Evolutionary conservation across 2,797 vertebrate species (phyloP).

Genomic region (Simalia tracyae): DNA sequence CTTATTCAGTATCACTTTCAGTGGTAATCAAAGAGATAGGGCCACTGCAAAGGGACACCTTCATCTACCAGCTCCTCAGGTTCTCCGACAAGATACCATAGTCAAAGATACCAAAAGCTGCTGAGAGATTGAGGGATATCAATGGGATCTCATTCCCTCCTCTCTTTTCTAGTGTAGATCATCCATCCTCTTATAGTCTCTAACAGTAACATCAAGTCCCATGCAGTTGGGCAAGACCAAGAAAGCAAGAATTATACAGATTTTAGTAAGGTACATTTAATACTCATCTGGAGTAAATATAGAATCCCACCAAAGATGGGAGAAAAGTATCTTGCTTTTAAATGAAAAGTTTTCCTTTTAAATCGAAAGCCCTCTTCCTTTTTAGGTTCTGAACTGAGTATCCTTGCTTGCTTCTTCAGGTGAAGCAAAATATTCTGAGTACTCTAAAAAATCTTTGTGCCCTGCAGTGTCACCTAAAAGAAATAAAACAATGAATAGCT

Average conservation of each 20-base stretch:
- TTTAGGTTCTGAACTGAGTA: not conserved
- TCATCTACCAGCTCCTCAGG: not conserved
- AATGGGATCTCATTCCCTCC: not conserved
- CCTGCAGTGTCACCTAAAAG: not conserved
- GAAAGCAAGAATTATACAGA: not conserved
- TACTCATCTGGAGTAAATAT: not conserved
- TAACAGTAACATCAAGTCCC: not conserved
- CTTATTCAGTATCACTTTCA: not conserved
- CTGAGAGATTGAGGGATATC: not conserved
- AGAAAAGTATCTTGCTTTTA: not conserved
- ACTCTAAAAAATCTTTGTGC: not conserved
- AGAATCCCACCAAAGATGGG: not conserved
- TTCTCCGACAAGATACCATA: too few species aligned
- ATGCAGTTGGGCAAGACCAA: not conserved
- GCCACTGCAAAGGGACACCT: not conserved
- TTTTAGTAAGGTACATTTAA: not conserved
- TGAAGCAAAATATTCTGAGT: not conserved
- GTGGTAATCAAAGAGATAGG: not conserved
- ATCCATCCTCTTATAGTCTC: not conserved
- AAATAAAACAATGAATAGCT: not conserved
- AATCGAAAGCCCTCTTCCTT: not conserved
- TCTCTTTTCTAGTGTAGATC: not conserved
- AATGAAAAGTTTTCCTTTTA: not conserved
- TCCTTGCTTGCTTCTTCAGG: not conserved
- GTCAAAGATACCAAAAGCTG: not conserved